phyloP scores from a whole-genome alignment of 2,888 invertebrate species.

The Mamestra brassicae region DNA sequence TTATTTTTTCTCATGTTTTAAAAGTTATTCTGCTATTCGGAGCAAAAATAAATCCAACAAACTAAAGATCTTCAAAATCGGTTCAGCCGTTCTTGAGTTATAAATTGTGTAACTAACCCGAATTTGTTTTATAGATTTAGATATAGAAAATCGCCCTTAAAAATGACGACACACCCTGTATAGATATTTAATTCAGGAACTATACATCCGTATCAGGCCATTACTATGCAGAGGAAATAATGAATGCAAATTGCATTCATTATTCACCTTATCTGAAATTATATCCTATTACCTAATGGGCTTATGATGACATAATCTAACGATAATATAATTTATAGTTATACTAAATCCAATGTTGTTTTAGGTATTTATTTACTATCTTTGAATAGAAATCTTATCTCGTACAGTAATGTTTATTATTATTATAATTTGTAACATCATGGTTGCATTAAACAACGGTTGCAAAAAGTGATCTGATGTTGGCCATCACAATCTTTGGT shows the following conservation, averaged over 20 bases:
- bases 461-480: too few relatives aligned
- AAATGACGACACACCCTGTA: too few relatives aligned
- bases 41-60: too few relatives aligned
- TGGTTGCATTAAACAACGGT: too few relatives aligned
- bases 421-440: neutral
- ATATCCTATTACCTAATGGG: conserved; percentile 34
- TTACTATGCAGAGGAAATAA: neutral
- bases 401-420: neutral
- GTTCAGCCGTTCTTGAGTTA: too few relatives aligned
- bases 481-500: too few relatives aligned
- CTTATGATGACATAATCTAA: conserved; percentile 33
- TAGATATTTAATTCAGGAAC: conserved; percentile 2
- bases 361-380: conserved; percentile 18
- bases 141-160: too few relatives aligned
- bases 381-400: conserved; percentile 21
- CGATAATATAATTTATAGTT: conserved; percentile 20
- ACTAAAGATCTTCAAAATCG: too few relatives aligned
- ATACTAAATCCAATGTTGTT: conserved; percentile 27
- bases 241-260: conserved; percentile 3
- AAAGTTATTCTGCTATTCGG: too few relatives aligned
- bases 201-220: neutral
- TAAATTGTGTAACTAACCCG: too few relatives aligned
- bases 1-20: too few relatives aligned
- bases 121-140: too few relatives aligned
- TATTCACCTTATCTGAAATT: conserved; percentile 37